phyloP scores from a whole-genome alignment of 2,113 vertebrate genomes.

The Platanista minor region DNA sequence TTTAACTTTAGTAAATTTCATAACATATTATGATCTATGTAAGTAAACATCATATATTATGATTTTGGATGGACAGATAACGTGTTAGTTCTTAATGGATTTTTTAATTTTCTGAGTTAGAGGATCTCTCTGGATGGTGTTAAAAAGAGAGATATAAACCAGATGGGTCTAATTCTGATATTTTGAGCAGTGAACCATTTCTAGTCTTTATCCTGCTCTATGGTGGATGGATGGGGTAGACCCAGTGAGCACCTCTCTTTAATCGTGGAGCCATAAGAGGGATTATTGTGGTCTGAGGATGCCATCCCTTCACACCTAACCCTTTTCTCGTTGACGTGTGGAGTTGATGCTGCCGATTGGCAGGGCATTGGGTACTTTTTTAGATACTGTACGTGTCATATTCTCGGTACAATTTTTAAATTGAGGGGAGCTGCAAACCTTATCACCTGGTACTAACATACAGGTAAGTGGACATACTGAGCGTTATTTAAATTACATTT shows the following conservation, averaged over 20 bases:
- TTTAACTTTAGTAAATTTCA: neutral
- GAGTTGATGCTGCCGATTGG: neutral
- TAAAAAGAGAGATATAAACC: neutral
- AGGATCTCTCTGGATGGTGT: neutral
- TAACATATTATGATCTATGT: neutral
- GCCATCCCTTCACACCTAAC: neutral
- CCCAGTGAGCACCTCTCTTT: neutral
- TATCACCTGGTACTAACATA: neutral
- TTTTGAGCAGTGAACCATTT: neutral
- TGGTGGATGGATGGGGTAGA: neutral
- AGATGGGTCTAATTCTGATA: neutral
- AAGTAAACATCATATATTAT: neutral
- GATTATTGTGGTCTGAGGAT: neutral
- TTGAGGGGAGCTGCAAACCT: neutral
- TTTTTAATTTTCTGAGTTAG: neutral
- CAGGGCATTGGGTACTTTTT: neutral
- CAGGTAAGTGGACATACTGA: neutral
- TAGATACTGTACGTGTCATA: neutral
- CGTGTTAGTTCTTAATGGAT: neutral
- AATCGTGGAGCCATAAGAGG: neutral
- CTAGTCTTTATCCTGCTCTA: neutral
- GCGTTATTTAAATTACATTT: neutral
- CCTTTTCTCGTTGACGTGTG: neutral
- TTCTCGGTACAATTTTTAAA: neutral
- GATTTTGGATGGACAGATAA: neutral